Percentiles rank a stretch among this genome's conserved stretches.
These are phyloP conservation scores for Frankliniella intonsa DNA, from an alignment of 2,888 invertebrate species.

Conservation along the genomic window DNA sequence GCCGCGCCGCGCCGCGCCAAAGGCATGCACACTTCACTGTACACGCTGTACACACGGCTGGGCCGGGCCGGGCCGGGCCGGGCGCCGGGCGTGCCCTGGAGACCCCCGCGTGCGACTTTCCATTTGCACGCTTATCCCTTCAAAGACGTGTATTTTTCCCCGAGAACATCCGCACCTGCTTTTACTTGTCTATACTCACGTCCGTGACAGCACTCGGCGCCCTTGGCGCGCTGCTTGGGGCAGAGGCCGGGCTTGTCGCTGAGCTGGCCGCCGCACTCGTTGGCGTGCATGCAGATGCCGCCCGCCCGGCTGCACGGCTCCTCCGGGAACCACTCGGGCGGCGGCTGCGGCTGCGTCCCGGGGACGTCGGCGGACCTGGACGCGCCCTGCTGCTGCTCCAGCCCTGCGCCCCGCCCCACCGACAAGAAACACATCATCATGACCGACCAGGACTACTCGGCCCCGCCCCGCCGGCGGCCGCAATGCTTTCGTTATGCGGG, in stretches of 20 bases:
- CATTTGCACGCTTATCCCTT: too few relatives aligned
- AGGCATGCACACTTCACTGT: too few relatives aligned
- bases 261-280: conserved; percentile 1
- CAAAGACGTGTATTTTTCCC: too few relatives aligned
- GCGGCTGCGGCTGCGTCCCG: neutral
- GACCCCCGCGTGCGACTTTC: too few relatives aligned
- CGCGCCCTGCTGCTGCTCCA: neutral
- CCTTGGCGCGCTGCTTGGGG: neutral
- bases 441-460: neutral
- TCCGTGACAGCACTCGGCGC: conserved; percentile 11
- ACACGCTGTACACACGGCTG: too few relatives aligned
- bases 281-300: neutral
- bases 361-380: neutral
- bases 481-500: neutral
- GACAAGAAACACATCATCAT: neutral
- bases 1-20: too few relatives aligned
- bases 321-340: neutral
- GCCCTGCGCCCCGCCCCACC: neutral
- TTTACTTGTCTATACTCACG: neutral
- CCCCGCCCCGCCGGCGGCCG: neutral
- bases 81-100: too few relatives aligned
- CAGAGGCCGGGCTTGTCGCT: neutral
- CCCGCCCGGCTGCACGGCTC: conserved; percentile 3
- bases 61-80: too few relatives aligned
- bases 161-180: too few relatives aligned